These are phyloP conservation scores for Columba guinea DNA, from an alignment of 2,797 vertebrate species.

Conservation along the genomic window DNA sequence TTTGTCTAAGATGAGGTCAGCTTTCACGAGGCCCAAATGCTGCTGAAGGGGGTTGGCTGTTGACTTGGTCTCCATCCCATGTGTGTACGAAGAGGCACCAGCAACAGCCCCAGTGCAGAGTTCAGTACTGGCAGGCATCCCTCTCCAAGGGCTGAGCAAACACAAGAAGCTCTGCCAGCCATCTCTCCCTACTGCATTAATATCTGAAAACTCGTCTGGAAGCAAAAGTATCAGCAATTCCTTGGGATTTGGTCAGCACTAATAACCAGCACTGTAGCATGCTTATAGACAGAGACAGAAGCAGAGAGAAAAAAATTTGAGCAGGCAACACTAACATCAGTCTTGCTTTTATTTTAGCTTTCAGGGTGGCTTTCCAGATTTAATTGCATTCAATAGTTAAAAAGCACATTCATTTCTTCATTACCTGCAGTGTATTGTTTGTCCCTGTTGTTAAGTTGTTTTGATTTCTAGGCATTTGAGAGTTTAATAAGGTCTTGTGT, in stretches of 20 bases:
- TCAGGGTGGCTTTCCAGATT: conserved; percentile 3
- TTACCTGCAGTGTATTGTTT: not conserved
- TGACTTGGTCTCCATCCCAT: not conserved
- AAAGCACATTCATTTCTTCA: not conserved
- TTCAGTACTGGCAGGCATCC: not conserved
- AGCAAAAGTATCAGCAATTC: not conserved
- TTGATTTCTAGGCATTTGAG: conserved; percentile 37
- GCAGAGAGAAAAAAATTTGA: not conserved
- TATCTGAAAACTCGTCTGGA: not conserved
- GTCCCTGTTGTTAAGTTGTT: conserved; percentile 19
- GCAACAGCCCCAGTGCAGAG: not conserved
- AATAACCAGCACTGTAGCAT: not conserved
- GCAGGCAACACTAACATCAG: not conserved
- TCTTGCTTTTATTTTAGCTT: conserved; percentile 8
- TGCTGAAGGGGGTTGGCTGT: not conserved
- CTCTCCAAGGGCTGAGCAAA: not conserved
- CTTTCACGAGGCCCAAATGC: not conserved
- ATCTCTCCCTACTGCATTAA: not conserved
- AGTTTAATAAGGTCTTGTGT: conserved; percentile 49
- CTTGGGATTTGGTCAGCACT: not conserved
- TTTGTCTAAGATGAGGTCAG: conserved; percentile 59
- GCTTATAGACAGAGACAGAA: not conserved
- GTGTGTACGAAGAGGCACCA: not conserved
- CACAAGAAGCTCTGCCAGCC: not conserved
- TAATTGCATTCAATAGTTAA: not conserved